These are phyloP conservation scores for Acrocephalus arundinaceus DNA, from an alignment of 2,113 vertebrate species.

Conservation along the genomic window DNA sequence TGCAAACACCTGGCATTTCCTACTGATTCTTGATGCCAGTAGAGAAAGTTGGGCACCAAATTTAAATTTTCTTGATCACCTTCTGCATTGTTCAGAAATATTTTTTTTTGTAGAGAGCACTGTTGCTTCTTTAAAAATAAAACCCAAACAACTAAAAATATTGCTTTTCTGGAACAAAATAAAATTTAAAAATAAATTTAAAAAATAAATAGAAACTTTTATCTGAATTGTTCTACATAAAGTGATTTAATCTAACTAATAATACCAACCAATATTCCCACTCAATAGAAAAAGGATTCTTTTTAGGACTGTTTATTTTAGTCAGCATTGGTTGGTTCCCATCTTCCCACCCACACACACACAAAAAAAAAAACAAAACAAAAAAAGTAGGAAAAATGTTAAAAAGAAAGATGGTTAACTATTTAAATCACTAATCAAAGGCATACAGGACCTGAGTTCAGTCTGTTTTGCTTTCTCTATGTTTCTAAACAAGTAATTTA, in stretches of 20 bases:
- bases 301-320: neutral
- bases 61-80: neutral
- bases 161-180: neutral
- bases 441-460: neutral
- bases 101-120: neutral
- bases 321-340: neutral
- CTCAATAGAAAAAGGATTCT: neutral
- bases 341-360: neutral
- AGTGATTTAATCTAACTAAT: neutral
- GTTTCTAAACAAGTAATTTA: neutral
- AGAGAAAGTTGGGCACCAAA: neutral
- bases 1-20: neutral
- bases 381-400: neutral
- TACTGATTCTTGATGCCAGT: neutral
- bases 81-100: neutral
- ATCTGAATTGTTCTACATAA: neutral
- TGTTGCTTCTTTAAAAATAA: neutral
- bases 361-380: too few relatives aligned
- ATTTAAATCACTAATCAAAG: neutral
- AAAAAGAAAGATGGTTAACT: neutral
- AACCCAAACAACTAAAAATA: fast-evolving
- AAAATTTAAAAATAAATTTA: neutral
- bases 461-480: neutral
- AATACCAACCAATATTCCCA: neutral
- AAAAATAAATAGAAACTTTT: neutral